Base-by-base conservation (phyloP, 2,797 vertebrate genomes). In the Xenentodon cancila region DNA sequence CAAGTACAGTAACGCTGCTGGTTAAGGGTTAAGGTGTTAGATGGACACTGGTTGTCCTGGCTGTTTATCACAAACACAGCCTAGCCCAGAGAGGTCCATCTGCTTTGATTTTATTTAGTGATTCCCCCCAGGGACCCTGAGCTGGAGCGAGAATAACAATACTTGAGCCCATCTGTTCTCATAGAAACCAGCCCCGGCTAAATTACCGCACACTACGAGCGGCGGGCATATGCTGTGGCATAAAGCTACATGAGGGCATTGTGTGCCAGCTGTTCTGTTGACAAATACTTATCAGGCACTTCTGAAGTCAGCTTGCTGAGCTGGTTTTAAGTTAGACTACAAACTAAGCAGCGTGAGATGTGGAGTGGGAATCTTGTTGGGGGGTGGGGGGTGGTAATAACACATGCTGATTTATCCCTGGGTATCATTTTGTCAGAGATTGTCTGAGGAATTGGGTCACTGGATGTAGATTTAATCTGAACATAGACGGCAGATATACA, bases 31-130 rank as follows among this genome's bases (percentile, higher is more conserved):
- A 87, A 88, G 86, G 86, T 86, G 88, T 82, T 74, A 62, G 86
- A 61, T 68, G 89, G 87, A 89, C 90, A 89, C 79, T 90, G 82
- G 92, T 92, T 93, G 93, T 92, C 77, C 84, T 89, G 82, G 92
- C 92, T 94, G 94, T 94, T 95, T 94, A 94, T 95, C 93, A 94
- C 94, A 93, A 96, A 95, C 93, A 95, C 91, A 93, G 93, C 95
- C 93, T 87, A 77, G 91, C 90, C 89, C 88, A 91, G 93, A 95
- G 94, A 95, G 93, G 93, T 95, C 95, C 95, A 97, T 97, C 95
- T 98, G 96, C 94, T 94, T 96, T 95, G 94, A 95, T 96, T 97
- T 97, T 97, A 96, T 96, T 96, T 96, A 94, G 94, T 93, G 91
- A 94, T 93, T 88, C 94, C 93, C 94, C 94, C 95, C 93, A 92